Evolutionary conservation across 2,797 vertebrate genomes (phyloP).

Genomic region (Tapirus indicus): DNA sequence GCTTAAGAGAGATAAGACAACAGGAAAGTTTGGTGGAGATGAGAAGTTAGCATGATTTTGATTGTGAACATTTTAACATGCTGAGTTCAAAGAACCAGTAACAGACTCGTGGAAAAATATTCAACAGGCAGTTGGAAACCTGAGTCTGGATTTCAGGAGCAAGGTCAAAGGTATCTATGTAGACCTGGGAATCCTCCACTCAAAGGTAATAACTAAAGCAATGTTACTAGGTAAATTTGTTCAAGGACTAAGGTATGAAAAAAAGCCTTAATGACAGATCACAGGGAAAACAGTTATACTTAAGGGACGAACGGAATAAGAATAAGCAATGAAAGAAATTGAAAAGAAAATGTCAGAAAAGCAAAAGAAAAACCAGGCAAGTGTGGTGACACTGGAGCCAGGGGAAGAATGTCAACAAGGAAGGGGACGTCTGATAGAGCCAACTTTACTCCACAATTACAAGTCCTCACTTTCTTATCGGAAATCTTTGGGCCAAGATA

Average conservation of each 20-base stretch:
- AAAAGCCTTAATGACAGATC: not conserved
- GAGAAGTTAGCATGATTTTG: not conserved
- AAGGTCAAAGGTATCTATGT: not conserved
- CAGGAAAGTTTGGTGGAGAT: not conserved
- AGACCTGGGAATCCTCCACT: not conserved
- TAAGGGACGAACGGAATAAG: not conserved
- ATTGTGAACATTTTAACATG: constrained; percentile 11
- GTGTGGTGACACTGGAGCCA: not conserved
- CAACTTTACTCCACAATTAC: not conserved
- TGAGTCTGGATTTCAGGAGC: constrained; percentile 19
- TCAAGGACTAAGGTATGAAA: not conserved
- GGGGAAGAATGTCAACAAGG: not conserved
- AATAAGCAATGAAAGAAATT: not conserved
- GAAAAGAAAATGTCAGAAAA: not conserved
- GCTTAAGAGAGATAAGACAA: not conserved
- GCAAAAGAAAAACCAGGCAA: not conserved
- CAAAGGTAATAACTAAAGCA: not conserved
- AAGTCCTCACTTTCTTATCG: not conserved
- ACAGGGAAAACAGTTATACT: not conserved
- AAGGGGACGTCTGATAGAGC: not conserved
- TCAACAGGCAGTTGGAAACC: not conserved
- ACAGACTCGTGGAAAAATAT: not conserved
- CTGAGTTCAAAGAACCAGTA: not conserved
- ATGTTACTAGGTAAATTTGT: not conserved
- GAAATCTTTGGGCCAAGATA: not conserved